Evolutionary conservation across 2,888 invertebrate genomes (phyloP), one percentile per base, ranked within the genome.

Genomic region (Drosophila incognita): DNA sequence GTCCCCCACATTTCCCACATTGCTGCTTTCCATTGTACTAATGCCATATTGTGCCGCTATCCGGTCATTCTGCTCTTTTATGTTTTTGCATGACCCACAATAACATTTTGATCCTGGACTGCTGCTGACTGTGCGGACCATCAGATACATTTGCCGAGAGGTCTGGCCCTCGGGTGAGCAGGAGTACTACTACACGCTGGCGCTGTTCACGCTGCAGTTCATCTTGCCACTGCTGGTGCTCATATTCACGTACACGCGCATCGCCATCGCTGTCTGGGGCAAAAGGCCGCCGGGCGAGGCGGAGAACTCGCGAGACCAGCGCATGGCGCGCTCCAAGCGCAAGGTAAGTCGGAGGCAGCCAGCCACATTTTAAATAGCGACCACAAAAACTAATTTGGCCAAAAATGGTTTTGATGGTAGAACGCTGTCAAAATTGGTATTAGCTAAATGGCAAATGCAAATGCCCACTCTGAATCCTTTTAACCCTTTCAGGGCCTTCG

Each of bases 281-380:
- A 96, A 97, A 78, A 94, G 96, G 42, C 96, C 97, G 10, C 98
- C 98, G 0, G 98, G 98, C 0, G 98, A 98, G 92, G 98, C 98
- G 0, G 96, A 97, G 91, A 96, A 96, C 72, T 95, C 95, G 8
- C 94, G 98, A 52, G 98, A 98, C 93, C 95, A 96, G 79, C 94
- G 97, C 54, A 95, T 98, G 94, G 97, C 97, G 13, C 95, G 96
- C 78, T 97, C 97, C 3, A 98, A 98, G 92, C 94, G 96, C 93
- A 98, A 98, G 96, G 98, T 98, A 93, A 93, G 91, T 89, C 71
- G 2, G 24, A 48, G 24, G 2, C 5, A 40, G 18, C 4, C 2
- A 33, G 18, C 42, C 8, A 10, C 18, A 38, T 72, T 61, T 67
- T 29, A 29, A 64, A 49, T 70, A n/a, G n/a, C 38, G 59, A 89